Evolutionary conservation across 2,888 invertebrate genomes (phyloP), one percentile per base, ranked within the genome.

Genomic region (Chymomyza caudatula): DNA sequence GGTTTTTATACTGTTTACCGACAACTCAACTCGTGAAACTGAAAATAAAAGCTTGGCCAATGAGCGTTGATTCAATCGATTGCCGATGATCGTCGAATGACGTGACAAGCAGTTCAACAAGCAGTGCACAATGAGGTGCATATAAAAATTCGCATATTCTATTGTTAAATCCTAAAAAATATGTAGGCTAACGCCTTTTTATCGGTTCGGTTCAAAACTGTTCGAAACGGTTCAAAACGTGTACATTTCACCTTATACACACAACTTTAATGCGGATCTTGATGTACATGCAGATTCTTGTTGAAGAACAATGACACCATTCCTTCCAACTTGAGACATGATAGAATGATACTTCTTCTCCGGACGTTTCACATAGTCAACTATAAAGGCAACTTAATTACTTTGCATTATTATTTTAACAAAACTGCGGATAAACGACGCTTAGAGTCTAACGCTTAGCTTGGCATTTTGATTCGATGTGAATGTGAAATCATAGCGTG

Each of bases 371-470:
- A 70, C 8, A 37, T 8, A 57, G 8, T 25, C 5, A 25, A 3
- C 29, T 4, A 71, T 68, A 78, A 78, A 70, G 64, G 44, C 47
- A 54, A 73, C 75, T 88, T 86, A 88, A 87, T 87, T 86, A 83
- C 76, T 86, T 80, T 83, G 87, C 81, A 70, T 87, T 83, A 86
- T 84, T 78, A 74, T 78, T 74, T 81, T 74, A 87, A 87, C 75
- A 71, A 67, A 76, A 78, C 73, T 82, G 87, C 74, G 79, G 65
- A 49, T 73, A 67, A 63, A 52, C 57, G 57, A 64, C 63, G 73
- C 55, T 52, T 57, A 25, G 63, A 53, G 73, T 67, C 66, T 64
- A 60, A 62, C 68, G 69, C 67, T 74, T 71, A 69, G 60, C 60
- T 60, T 54, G 63, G 60, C 73, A 69, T 56, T 69, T 67, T 63